phyloP scores from a whole-genome alignment of 2,888 invertebrate species.

The Gryllus longicercus region DNA sequence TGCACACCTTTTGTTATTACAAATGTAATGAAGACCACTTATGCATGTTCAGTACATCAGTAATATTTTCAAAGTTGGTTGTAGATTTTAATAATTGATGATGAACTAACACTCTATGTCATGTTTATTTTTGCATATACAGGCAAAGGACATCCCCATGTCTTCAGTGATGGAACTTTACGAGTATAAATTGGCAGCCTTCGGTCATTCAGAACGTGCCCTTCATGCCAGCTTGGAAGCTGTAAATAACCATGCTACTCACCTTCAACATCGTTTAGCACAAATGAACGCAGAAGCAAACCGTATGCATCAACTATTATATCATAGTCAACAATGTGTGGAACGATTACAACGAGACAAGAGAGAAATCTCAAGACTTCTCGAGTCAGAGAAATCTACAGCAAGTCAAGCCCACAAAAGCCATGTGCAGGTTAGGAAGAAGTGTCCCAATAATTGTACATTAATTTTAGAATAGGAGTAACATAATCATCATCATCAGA shows the following conservation, averaged over 20 bases:
- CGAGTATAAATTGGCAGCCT: slow-evolving; percentile 58
- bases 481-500: too few relatives aligned
- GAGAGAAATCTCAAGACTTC: slow-evolving; percentile 26
- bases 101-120: too few relatives aligned
- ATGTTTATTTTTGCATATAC: not conserved
- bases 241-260: slow-evolving; percentile 51
- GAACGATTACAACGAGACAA: slow-evolving; percentile 49
- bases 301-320: slow-evolving; percentile 51
- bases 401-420: slow-evolving; percentile 27
- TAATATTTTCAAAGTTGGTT: too few relatives aligned
- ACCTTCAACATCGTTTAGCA: slow-evolving; percentile 52
- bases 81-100: too few relatives aligned
- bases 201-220: slow-evolving; percentile 52
- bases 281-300: slow-evolving; percentile 51
- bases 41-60: too few relatives aligned
- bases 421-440: slow-evolving; percentile 23
- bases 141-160: slow-evolving; percentile 56
- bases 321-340: slow-evolving; percentile 51
- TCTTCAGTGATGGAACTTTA: slow-evolving; percentile 70
- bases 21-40: too few relatives aligned
- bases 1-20: too few relatives aligned
- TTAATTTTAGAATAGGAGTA: too few relatives aligned
- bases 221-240: slow-evolving; percentile 53
- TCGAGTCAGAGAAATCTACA: slow-evolving; percentile 27
- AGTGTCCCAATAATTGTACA: not conserved